A percentile compares a stretch with the other conserved stretches of the same genome.
Conservation (phyloP, 2,113 vertebrate species). For the Tupaia tana region DNA sequence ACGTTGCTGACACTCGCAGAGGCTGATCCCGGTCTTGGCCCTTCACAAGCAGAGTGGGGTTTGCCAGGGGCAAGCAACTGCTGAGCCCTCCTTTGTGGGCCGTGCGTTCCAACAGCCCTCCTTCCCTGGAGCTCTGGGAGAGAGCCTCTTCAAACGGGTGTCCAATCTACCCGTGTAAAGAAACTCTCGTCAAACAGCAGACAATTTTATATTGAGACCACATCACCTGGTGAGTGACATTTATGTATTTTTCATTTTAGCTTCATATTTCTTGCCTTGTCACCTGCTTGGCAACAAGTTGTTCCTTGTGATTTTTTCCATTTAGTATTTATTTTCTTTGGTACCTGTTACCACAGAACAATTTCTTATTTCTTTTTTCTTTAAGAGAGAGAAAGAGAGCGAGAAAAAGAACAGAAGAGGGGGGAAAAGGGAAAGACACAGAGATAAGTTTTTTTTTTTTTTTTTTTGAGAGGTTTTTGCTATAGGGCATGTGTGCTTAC, state of each 20-base stretch:
- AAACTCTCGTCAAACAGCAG: background rate
- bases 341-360: conserved; percentile 56
- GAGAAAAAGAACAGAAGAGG: no score
- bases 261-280: conserved; percentile 19
- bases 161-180: background rate
- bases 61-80: background rate
- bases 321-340: conserved; percentile 46
- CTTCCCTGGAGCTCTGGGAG: background rate
- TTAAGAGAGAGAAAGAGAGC: no score
- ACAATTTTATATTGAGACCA: background rate
- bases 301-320: conserved; percentile 37
- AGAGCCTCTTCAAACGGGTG: background rate
- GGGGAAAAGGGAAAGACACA: no score
- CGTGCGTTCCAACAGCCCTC: background rate
- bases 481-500: no score
- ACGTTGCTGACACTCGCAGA: no score
- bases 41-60: background rate
- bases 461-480: no score
- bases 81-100: background rate
- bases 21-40: background rate
- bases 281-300: background rate
- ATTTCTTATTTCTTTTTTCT: conserved; percentile 22
- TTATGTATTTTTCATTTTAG: background rate
- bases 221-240: background rate
- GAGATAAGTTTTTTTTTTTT: no score